Conservation (phyloP, 2,888 invertebrate genomes). For the Stegophylla sp. region DNA sequence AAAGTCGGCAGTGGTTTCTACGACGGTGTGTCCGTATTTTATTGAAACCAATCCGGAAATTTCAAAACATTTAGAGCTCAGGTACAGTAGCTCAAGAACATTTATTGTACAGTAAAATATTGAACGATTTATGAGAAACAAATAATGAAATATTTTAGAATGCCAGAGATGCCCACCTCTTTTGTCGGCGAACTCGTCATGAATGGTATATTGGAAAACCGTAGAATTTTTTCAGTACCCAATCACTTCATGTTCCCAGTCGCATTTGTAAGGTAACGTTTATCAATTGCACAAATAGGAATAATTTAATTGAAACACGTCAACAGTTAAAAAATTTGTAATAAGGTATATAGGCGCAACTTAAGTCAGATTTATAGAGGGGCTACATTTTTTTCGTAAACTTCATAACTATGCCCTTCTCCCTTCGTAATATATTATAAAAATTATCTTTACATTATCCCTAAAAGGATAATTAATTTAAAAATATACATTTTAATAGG, state of each 20-base stretch:
- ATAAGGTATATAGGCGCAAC: too few species aligned
- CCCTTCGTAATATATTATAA: too few species aligned
- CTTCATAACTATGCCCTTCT: too few species aligned
- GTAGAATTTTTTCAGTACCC: conserved; percentile 44
- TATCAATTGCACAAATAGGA: background rate
- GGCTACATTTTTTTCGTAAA: too few species aligned
- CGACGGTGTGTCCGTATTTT: conserved; percentile 91
- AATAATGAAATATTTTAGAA: conserved; percentile 16
- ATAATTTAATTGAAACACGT: too few species aligned
- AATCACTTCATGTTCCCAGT: conserved; percentile 38
- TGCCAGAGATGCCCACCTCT: conserved; percentile 40
- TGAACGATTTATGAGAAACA: background rate
- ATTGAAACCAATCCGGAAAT: conserved; percentile 83
- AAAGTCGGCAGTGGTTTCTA: conserved; percentile 73
- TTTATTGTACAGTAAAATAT: background rate
- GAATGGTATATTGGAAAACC: conserved; percentile 46
- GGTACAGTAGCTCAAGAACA: conserved; percentile 37
- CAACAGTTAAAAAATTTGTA: too few species aligned
- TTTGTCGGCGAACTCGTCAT: conserved; percentile 30
- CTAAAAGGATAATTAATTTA: too few species aligned
- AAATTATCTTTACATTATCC: too few species aligned
- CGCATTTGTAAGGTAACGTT: conserved; percentile 18
- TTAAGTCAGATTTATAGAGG: too few species aligned
- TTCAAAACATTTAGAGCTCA: conserved; percentile 54
- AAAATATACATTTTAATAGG: too few species aligned